Base-by-base conservation (phyloP, 2,113 vertebrate species). In the Thunnus maccoyii region DNA sequence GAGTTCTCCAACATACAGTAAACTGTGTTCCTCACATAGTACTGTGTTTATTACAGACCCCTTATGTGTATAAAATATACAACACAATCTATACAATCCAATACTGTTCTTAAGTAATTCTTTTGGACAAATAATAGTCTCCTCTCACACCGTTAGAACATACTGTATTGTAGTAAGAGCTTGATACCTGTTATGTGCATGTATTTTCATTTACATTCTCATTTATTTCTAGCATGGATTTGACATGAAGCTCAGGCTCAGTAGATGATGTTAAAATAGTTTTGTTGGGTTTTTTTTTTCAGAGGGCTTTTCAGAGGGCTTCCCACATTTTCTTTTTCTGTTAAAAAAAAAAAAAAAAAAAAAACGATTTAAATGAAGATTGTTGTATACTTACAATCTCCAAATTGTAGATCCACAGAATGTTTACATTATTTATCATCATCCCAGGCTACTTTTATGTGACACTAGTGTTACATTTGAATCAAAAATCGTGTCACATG, bases 91-190 rank as follows among this genome's bases (percentile, higher is more conserved):
- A 52, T 64, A 70, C 1, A n/a, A 15, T 61, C 5, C 44, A 74
- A 48, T 30, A 16, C 3, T 73, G 20, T 46, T 80, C 11, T 46
- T 44, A 32, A 50, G 25, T 7, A 1, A 25, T 14, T 36, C 32
- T 61, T 68, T 36, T 47, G 22, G 70, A 54, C 5, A 65, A 78
- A 27, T 16, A 20, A 54, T n/a, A 58, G 18, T 71, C 27, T 75
- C 72, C 67, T 18, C 56, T 22, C 36, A 48, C 44, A 16, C 13
- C 16, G n/a, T 50, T 3, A 67, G 13, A 41, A 41, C 36, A 41
- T 41, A 41, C 36, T 41, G 36, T 41, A 41, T 8, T 50, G 15
- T 47, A 14, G 41, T 25, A 41, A 60, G 2, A 44, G 32, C 47
- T 22, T 62, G 10, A 57, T 52, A 3, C n/a, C 52, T 62, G 9